Evolutionary conservation across 2,113 vertebrate species (phyloP).

Genomic region (Hyaena hyaena): DNA sequence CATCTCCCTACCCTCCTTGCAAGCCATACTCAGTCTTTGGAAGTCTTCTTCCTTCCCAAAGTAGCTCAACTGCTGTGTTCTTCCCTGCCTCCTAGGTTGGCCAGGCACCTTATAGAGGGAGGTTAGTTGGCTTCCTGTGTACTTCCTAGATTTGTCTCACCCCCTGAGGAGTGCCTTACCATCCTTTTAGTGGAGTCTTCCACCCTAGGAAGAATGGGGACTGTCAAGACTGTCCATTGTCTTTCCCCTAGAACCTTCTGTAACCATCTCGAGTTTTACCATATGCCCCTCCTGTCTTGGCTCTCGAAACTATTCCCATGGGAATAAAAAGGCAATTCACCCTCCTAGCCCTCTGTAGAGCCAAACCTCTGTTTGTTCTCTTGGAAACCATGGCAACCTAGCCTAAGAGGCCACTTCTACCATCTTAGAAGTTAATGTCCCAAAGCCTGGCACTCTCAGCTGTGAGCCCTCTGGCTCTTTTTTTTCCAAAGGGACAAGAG

Average conservation of each 20-base stretch:
- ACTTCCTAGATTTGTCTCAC: neutral
- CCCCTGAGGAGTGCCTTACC: neutral
- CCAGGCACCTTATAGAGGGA: neutral
- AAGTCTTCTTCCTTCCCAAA: neutral
- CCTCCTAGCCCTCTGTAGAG: neutral
- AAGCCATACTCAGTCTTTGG: neutral
- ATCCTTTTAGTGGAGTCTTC: neutral
- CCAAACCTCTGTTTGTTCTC: conserved; percentile 59
- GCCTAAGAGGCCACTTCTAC: conserved; percentile 9
- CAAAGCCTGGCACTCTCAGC: neutral
- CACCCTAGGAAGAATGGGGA: neutral
- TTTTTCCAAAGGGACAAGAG: neutral
- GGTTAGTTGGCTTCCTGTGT: neutral
- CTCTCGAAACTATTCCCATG: conserved; percentile 12
- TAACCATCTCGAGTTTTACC: neutral
- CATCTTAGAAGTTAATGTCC: conserved; percentile 43
- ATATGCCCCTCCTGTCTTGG: neutral
- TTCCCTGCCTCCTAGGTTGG: neutral
- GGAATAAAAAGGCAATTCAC: conserved; percentile 19
- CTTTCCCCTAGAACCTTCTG: neutral
- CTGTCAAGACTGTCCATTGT: neutral
- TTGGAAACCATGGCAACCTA: conserved; percentile 58
- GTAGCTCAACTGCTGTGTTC: neutral
- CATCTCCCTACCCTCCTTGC: neutral
- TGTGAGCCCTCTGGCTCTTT: neutral